A percentile compares a stretch with the other conserved stretches of the same genome.
phyloP scores from a whole-genome alignment of 2,888 invertebrate species.

The Deilephila elpenor region DNA sequence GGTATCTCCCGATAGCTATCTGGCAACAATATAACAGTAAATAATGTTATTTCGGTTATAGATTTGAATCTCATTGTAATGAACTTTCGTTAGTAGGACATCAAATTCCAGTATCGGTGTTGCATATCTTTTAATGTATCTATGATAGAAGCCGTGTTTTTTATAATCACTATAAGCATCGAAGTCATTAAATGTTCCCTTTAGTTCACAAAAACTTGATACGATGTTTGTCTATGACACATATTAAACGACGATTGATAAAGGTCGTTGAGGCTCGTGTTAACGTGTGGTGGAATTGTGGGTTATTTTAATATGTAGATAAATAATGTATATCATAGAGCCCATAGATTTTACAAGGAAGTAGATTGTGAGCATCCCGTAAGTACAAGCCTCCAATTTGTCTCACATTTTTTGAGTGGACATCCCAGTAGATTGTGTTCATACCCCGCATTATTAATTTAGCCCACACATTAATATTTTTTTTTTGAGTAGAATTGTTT shows the following conservation, averaged over 20 bases:
- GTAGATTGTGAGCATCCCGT: too few species aligned
- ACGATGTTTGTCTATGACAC: slow-evolving; percentile 1
- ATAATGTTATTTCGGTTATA: neutral
- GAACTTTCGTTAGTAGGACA: neutral
- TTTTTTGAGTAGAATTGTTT: neutral
- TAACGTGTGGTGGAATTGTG: neutral
- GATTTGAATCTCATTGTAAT: slow-evolving; percentile 1
- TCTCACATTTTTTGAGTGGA: too few species aligned
- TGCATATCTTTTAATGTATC: neutral
- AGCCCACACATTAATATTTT: neutral
- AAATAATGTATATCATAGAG: too few species aligned
- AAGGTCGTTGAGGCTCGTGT: neutral
- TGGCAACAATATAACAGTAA: neutral
- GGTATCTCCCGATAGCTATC: neutral
- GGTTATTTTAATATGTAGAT: neutral
- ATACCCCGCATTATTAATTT: too few species aligned
- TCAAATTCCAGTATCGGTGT: neutral
- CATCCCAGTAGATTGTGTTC: too few species aligned
- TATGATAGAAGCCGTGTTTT: neutral
- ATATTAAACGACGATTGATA: neutral
- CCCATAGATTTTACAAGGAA: too few species aligned
- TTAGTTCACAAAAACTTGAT: neutral
- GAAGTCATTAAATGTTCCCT: neutral
- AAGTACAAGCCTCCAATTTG: too few species aligned
- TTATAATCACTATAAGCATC: neutral